These are phyloP conservation scores for Antennarius maculatus DNA, from an alignment of 2,797 vertebrate genomes.

Conservation along the genomic window DNA sequence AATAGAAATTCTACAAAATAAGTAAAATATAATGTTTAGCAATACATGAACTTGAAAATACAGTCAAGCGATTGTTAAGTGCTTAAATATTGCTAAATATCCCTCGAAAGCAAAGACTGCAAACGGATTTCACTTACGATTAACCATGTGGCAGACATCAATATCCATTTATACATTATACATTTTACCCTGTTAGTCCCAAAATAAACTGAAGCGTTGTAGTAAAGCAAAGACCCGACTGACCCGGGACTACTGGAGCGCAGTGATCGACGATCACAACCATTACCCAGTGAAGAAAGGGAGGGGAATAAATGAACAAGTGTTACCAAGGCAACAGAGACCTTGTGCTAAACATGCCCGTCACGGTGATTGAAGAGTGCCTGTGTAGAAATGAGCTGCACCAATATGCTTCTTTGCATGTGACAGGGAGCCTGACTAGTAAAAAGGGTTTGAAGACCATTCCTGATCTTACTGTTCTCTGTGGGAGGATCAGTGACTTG, in stretches of 20 bases:
- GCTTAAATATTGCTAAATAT: slow-evolving; percentile 17
- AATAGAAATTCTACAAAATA: neutral
- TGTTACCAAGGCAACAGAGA: slow-evolving; percentile 63
- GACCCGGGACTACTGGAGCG: slow-evolving; percentile 24
- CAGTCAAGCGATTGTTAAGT: neutral
- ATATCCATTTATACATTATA: neutral
- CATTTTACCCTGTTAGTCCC: slow-evolving; percentile 7
- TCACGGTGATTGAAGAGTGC: slow-evolving; percentile 61
- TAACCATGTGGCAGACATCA: neutral
- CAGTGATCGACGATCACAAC: slow-evolving; percentile 44
- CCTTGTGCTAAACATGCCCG: slow-evolving; percentile 59
- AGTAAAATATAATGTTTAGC: neutral
- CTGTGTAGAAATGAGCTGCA: slow-evolving; percentile 49
- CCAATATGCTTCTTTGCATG: slow-evolving; percentile 32
- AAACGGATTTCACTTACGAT: neutral
- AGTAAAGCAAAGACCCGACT: slow-evolving; percentile 12
- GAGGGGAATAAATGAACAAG: slow-evolving; percentile 1
- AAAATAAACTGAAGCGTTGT: slow-evolving; percentile 13
- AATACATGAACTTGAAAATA: slow-evolving; percentile 6
- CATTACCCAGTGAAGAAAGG: slow-evolving; percentile 20
- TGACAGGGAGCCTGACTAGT: slow-evolving; percentile 35
- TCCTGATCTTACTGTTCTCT: slow-evolving; percentile 23
- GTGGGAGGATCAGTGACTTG: neutral
- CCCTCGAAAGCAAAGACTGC: slow-evolving; percentile 9
- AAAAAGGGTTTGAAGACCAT: slow-evolving; percentile 5